phyloP scores from a whole-genome alignment of 2,797 vertebrate species.

The Mareca penelope region DNA sequence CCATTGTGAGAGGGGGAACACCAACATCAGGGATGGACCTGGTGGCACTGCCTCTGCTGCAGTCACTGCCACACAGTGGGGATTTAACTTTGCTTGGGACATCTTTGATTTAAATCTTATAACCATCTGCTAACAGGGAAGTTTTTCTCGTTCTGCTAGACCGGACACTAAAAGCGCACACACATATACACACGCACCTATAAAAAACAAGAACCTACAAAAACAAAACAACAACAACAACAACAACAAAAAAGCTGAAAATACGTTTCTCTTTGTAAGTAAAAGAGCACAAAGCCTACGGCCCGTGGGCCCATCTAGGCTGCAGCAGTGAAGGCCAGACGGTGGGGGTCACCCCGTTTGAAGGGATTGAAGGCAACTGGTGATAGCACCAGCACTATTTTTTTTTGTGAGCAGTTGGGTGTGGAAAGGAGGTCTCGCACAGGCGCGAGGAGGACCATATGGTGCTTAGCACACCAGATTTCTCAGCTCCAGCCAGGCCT shows the following conservation, averaged over 20 bases:
- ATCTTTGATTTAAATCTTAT: not conserved
- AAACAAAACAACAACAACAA: not conserved
- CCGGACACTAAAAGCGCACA: not conserved
- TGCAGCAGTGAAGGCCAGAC: constrained; percentile 37
- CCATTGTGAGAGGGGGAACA: not conserved
- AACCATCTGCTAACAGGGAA: not conserved
- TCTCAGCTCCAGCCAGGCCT: constrained; percentile 67
- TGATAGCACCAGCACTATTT: constrained; percentile 8
- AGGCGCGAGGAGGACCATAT: constrained; percentile 27
- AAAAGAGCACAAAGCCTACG: not conserved
- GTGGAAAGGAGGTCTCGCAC: constrained; percentile 60
- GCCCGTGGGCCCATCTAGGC: not conserved
- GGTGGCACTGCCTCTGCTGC: not conserved
- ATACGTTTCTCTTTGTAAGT: not conserved
- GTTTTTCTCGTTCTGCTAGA: not conserved
- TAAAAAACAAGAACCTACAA: not conserved
- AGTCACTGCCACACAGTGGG: not conserved
- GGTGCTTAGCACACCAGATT: constrained; percentile 62
- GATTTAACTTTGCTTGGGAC: not conserved
- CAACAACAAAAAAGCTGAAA: not conserved
- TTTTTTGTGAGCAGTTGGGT: constrained; percentile 52
- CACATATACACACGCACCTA: no score
- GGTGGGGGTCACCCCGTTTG: not conserved
- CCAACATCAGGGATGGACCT: not conserved
- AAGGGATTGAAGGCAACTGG: not conserved